Evolutionary conservation across 2,797 vertebrate genomes (phyloP).

Genomic region (Micromesistius poutassou): DNA sequence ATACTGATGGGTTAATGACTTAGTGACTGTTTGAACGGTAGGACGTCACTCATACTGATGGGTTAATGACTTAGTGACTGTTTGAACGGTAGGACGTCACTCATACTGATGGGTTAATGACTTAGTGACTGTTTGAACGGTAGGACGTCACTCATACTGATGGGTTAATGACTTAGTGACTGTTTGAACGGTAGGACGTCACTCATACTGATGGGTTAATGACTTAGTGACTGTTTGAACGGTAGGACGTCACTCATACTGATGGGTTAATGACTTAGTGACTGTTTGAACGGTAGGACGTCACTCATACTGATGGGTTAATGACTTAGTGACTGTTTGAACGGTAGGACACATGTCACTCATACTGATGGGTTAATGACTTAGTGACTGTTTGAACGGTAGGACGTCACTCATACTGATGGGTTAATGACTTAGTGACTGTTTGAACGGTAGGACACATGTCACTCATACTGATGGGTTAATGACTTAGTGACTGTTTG

Average conservation of each 20-base stretch:
- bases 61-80: no score
- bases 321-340: constrained; percentile 32
- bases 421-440: no score
- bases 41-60: constrained; percentile 22
- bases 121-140: constrained; percentile 71
- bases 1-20: no score
- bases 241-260: constrained; percentile 59
- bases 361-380: no score
- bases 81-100: constrained; percentile 72
- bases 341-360: constrained; percentile 71
- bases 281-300: constrained; percentile 78
- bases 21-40: constrained; percentile 78
- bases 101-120: no score
- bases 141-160: constrained; percentile 46
- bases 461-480: not conserved
- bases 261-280: no score
- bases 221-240: constrained; percentile 57
- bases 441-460: constrained; percentile 79
- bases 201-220: no score
- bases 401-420: constrained; percentile 27
- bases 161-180: no score
- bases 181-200: constrained; percentile 75
- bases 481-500: constrained; percentile 29
- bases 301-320: not conserved
- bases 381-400: constrained; percentile 77